phyloP scores from a whole-genome alignment of 2,113 vertebrate genomes.

The Parotia lawesii region DNA sequence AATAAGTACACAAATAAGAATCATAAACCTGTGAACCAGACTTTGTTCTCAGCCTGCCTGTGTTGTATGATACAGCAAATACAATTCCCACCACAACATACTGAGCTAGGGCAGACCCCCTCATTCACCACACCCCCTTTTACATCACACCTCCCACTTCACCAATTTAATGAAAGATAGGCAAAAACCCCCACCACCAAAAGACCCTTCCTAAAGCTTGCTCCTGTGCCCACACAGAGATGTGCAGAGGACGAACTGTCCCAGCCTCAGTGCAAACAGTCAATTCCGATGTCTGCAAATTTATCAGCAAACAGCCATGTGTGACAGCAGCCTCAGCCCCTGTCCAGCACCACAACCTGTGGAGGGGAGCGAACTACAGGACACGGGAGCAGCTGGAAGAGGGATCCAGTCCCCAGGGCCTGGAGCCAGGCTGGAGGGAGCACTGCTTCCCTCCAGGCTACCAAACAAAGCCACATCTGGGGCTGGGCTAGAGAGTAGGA shows the following conservation, averaged over 20 bases:
- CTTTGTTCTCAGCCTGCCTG: not conserved
- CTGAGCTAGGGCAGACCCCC: not conserved
- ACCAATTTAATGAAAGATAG: not conserved
- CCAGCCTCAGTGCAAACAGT: not conserved
- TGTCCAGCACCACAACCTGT: not conserved
- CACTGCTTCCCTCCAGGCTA: not conserved
- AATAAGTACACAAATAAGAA: not conserved
- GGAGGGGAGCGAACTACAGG: not conserved
- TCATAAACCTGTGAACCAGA: rapidly evolving
- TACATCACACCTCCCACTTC: not conserved
- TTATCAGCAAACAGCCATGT: not conserved
- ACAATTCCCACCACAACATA: not conserved
- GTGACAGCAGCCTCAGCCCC: not conserved
- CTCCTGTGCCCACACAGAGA: not conserved
- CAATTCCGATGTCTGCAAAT: not conserved
- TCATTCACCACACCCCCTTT: not conserved
- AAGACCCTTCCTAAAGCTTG: not conserved
- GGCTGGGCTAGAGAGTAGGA: rapidly evolving
- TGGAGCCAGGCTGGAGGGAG: not conserved
- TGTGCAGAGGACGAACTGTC: not conserved
- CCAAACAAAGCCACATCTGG: not conserved
- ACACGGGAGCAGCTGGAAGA: not conserved
- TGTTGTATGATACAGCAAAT: not conserved
- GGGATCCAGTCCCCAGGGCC: not conserved
- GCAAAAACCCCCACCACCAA: not conserved